Evolutionary conservation across 2,888 invertebrate genomes (phyloP).

Genomic region (Acanthosoma haemorrhoidale): DNA sequence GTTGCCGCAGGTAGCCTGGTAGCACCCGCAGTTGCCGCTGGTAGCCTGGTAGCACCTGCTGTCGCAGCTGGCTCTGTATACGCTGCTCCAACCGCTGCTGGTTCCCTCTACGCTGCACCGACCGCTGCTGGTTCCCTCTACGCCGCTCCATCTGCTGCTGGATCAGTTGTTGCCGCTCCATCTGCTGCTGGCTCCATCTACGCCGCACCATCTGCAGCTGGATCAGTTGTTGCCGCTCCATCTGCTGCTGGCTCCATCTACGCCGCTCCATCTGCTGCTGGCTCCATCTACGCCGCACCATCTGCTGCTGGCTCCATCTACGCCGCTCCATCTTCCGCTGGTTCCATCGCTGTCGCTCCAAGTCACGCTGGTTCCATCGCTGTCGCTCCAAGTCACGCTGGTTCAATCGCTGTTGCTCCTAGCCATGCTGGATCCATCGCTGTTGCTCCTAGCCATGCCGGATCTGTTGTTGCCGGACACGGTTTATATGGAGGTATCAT

Average conservation of each 20-base stretch:
- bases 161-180: not conserved
- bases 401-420: not conserved
- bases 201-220: too few species aligned
- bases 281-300: not conserved
- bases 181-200: too few species aligned
- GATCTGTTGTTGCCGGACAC: too few species aligned
- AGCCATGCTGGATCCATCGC: not conserved
- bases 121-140: not conserved
- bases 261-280: not conserved
- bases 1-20: not conserved
- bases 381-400: not conserved
- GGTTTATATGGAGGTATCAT: too few species aligned
- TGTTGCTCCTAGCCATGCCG: not conserved
- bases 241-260: not conserved
- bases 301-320: not conserved
- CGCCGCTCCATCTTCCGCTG: not conserved
- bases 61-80: too few species aligned
- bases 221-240: not conserved
- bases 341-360: not conserved
- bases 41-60: not conserved
- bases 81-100: not conserved
- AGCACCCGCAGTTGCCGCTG: not conserved
- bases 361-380: not conserved
- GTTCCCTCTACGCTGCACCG: not conserved
- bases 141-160: not conserved